These are phyloP conservation scores for Heteromormyrus szaboi DNA, from an alignment of 2,797 vertebrate genomes.

Conservation along the genomic window DNA sequence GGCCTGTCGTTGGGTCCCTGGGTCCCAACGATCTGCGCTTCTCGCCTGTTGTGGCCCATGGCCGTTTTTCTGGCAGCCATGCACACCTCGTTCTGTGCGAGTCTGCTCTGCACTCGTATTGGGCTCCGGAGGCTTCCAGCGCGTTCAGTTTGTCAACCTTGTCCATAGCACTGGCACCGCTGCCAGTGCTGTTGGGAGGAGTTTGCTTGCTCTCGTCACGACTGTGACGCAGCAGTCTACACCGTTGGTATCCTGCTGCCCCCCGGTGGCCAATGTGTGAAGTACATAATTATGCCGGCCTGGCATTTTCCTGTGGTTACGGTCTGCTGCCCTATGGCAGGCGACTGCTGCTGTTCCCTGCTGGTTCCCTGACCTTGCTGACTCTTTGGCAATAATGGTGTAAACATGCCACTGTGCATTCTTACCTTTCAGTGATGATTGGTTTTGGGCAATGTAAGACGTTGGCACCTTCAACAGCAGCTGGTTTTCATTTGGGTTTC, in stretches of 20 bases:
- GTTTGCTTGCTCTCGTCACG: neutral
- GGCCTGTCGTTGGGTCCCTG: neutral
- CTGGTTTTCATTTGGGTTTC: neutral
- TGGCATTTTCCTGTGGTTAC: neutral
- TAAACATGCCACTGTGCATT: neutral
- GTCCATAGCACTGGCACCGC: neutral
- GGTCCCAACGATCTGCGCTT: neutral
- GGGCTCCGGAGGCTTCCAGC: neutral
- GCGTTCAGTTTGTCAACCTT: neutral
- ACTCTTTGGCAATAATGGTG: neutral
- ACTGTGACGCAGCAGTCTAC: neutral
- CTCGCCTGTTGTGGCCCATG: neutral
- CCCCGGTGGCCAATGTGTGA: constrained; percentile 41
- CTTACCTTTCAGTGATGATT: neutral
- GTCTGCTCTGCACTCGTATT: constrained; percentile 4
- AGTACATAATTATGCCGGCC: neutral
- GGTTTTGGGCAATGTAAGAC: neutral
- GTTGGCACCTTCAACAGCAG: neutral
- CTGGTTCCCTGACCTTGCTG: neutral
- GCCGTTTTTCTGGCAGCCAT: neutral
- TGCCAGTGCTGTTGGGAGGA: constrained; percentile 12
- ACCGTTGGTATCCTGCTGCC: constrained; percentile 40
- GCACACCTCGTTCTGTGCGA: neutral
- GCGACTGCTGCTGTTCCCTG: neutral
- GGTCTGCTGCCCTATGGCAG: neutral